These are phyloP conservation scores for Temnothorax rugatulus DNA, from an alignment of 2,888 invertebrate species.

Conservation along the genomic window DNA sequence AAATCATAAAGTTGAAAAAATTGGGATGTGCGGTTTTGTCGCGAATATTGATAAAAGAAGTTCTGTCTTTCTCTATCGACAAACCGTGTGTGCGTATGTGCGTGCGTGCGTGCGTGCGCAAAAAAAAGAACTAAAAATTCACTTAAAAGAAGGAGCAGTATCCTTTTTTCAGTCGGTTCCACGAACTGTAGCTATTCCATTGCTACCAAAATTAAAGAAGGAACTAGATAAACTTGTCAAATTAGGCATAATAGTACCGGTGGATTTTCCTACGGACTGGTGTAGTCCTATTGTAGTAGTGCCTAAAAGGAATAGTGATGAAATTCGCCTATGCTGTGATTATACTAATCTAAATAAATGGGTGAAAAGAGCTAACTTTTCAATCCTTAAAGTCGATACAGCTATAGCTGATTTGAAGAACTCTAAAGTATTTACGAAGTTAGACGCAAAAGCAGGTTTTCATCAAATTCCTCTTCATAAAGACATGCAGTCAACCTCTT, in stretches of 20 bases:
- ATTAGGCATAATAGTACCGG: conserved; percentile 8
- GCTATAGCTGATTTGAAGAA: background rate
- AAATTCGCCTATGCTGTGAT: background rate
- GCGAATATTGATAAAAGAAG: no score
- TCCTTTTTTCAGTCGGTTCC: conserved; percentile 23
- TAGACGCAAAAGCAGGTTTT: background rate
- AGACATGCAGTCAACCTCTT: conserved; percentile 20
- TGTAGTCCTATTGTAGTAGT: conserved; percentile 25
- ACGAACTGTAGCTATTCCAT: conserved; percentile 9
- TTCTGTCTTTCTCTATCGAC: no score
- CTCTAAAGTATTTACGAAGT: conserved; percentile 4
- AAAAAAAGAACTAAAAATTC: background rate
- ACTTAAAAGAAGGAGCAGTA: background rate
- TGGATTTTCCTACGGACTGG: conserved; percentile 29
- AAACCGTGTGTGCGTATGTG: no score
- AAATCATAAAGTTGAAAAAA: no score
- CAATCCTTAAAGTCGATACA: background rate
- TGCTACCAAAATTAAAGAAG: conserved; percentile 14
- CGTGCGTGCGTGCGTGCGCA: no score
- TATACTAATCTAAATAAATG: background rate
- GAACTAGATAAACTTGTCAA: background rate
- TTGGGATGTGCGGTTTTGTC: no score
- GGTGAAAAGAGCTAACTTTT: background rate
- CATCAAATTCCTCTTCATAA: conserved; percentile 12
- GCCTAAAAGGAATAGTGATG: background rate